Percentiles rank a stretch among this genome's conserved stretches.
Conservation (phyloP, 1,140 invertebrate species). For the Pseudoatta argentina region DNA sequence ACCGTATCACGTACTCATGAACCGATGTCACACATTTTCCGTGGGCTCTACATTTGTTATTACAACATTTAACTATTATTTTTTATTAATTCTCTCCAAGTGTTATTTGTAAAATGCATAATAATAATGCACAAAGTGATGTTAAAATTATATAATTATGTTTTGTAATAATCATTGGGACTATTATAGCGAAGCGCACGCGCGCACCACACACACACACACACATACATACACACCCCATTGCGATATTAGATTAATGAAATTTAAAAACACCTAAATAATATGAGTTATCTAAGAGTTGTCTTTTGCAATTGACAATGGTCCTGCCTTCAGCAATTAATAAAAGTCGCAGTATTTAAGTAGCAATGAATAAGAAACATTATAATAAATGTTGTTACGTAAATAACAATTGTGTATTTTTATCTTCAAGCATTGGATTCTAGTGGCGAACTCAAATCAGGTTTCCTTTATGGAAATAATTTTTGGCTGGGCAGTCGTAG, state of each 20-base stretch:
- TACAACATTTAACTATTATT: background rate
- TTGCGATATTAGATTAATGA: background rate
- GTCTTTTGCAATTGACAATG: background rate
- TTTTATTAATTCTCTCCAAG: background rate
- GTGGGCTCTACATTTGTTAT: too few relatives aligned
- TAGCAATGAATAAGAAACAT: background rate
- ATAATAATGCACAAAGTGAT: background rate
- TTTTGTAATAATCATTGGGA: background rate
- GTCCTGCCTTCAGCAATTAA: background rate
- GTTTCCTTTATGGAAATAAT: constrained; percentile 86
- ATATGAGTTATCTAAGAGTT: background rate
- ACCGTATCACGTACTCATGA: too few relatives aligned
- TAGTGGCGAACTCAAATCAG: constrained; percentile 83
- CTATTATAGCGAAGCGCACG: background rate
- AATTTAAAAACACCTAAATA: background rate
- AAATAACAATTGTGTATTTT: constrained; percentile 13
- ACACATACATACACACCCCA: background rate
- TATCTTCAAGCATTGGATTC: constrained; percentile 84
- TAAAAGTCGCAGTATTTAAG: background rate
- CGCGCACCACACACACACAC: too few relatives aligned
- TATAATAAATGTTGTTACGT: background rate
- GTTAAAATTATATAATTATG: background rate
- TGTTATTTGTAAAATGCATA: background rate
- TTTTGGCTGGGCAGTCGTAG: constrained; percentile 85
- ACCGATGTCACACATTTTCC: too few relatives aligned